Conservation (phyloP, 1,140 invertebrate genomes). For the Trissolcus basalis region DNA sequence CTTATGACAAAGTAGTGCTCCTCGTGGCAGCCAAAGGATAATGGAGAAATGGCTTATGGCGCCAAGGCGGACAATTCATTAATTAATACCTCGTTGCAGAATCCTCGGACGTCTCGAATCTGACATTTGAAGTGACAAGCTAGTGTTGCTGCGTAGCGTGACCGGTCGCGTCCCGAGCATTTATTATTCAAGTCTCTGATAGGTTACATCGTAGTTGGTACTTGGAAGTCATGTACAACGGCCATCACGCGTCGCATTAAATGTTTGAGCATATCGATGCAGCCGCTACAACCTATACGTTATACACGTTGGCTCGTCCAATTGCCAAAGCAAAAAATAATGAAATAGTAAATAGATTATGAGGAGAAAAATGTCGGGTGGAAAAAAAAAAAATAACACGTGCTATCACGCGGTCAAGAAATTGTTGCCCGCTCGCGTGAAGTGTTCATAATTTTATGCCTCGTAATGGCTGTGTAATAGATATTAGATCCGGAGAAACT, state of each 20-base stretch:
- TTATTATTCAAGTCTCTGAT: conserved; percentile 74
- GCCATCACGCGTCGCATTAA: conserved; percentile 69
- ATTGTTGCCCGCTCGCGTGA: conserved; percentile 22
- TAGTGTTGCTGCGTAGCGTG: conserved; percentile 71
- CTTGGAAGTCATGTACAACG: conserved; percentile 65
- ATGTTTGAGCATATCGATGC: conserved; percentile 63
- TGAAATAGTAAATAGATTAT: conserved; percentile 6
- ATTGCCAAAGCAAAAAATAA: conserved; percentile 20
- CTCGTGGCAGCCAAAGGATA: conserved; percentile 43
- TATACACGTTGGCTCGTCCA: conserved; percentile 29
- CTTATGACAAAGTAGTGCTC: conserved; percentile 48
- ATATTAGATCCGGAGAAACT: conserved; percentile 39
- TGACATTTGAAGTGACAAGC: conserved; percentile 76
- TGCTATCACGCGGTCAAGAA: not conserved
- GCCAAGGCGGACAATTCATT: conserved; percentile 67
- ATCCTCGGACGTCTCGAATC: conserved; percentile 63
- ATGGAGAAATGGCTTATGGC: conserved; percentile 38
- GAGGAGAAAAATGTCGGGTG: not conserved
- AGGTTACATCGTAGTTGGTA: conserved; percentile 71
- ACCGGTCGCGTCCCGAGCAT: conserved; percentile 70
- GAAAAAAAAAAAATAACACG: not conserved
- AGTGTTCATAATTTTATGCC: conserved; percentile 44
- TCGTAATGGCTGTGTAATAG: conserved; percentile 54
- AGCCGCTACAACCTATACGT: conserved; percentile 27
- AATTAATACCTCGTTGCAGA: conserved; percentile 71